These are phyloP conservation scores for Sinosuthora webbiana DNA, from an alignment of 2,113 vertebrate genomes.

Conservation along the genomic window DNA sequence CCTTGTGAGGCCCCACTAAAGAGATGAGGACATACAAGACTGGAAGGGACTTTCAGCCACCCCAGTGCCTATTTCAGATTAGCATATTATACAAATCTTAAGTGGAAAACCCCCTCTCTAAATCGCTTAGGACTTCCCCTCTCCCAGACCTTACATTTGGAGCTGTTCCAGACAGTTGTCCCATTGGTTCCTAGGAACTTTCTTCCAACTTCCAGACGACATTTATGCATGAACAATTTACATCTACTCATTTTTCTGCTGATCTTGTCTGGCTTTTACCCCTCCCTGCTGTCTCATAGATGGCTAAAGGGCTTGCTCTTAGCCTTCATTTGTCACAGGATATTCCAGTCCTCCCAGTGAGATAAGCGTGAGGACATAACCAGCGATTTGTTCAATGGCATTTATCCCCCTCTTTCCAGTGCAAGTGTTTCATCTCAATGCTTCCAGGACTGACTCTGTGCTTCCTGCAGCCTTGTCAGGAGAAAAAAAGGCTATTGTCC, in stretches of 20 bases:
- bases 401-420: neutral
- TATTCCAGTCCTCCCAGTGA: neutral
- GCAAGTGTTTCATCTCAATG: neutral
- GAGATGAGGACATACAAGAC: neutral
- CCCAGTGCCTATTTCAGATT: neutral
- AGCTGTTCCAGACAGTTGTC: neutral
- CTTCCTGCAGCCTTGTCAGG: neutral
- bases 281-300: neutral
- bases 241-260: neutral
- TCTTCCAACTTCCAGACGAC: neutral
- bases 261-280: neutral
- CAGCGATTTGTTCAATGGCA: neutral
- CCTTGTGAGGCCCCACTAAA: neutral
- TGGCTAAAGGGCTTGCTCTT: neutral
- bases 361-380: neutral
- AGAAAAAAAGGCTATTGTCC: neutral
- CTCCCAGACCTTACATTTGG: neutral
- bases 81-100: neutral
- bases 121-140: neutral
- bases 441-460: neutral
- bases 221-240: neutral
- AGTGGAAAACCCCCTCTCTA: neutral
- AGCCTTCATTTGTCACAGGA: neutral
- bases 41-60: neutral
- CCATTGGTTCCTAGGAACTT: neutral